Conservation (phyloP, 2,888 invertebrate species). For the Crocallis elinguaria region DNA sequence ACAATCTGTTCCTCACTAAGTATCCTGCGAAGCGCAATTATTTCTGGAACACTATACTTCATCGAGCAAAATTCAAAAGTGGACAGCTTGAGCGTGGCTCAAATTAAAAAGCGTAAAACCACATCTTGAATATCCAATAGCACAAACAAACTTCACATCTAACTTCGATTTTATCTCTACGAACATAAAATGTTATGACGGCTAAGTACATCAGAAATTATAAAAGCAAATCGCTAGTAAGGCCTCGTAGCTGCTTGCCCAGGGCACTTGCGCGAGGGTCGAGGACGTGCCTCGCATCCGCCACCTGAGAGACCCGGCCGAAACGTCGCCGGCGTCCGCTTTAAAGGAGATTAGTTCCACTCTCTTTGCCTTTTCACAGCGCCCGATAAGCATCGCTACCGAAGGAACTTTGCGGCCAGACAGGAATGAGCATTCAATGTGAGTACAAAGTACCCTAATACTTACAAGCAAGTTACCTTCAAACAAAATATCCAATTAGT, state of each 20-base stretch:
- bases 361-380: conserved; percentile 55
- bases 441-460: conserved; percentile 11
- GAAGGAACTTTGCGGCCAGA: conserved; percentile 44
- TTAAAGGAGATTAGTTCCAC: conserved; percentile 57
- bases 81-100: no score
- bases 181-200: background rate
- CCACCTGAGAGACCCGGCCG: conserved; percentile 45
- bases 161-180: no score
- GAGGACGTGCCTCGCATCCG: conserved; percentile 48
- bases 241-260: background rate
- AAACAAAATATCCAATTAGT: background rate
- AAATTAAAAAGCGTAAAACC: no score
- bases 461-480: background rate
- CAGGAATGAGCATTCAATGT: conserved; percentile 44
- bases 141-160: no score
- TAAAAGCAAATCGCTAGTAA: background rate
- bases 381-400: conserved; percentile 49
- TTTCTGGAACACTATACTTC: no score
- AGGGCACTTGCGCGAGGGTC: conserved; percentile 11
- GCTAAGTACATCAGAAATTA: background rate
- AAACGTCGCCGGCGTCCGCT: conserved; percentile 40
- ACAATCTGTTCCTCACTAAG: no score
- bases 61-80: no score
- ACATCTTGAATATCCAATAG: no score
- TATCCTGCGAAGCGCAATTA: no score